Evolutionary conservation across 2,113 vertebrate species (phyloP).

Genomic region (Peromyscus leucopus): DNA sequence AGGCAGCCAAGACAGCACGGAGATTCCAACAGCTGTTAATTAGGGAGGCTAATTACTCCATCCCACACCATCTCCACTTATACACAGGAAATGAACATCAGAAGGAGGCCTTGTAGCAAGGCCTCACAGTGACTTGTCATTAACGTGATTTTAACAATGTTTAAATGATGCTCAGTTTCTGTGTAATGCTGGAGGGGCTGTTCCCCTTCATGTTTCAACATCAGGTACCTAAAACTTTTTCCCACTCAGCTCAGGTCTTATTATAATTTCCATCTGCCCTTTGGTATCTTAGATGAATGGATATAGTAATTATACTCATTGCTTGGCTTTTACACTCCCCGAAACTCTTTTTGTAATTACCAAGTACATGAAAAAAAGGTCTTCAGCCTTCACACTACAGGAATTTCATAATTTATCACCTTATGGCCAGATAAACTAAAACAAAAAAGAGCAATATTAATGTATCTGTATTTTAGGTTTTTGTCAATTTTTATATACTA

Average conservation of each 20-base stretch:
- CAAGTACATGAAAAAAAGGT: neutral
- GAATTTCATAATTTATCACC: conserved; percentile 16
- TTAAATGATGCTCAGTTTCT: neutral
- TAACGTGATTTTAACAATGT: neutral
- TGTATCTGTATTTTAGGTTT: neutral
- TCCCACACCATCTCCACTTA: neutral
- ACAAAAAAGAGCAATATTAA: neutral
- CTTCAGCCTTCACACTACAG: neutral
- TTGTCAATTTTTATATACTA: neutral
- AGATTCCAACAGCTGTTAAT: neutral
- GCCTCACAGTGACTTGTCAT: neutral
- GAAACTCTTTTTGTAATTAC: conserved; percentile 11
- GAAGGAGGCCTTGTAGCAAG: neutral
- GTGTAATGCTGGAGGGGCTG: too few species aligned
- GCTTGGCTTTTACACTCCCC: neutral
- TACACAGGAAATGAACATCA: neutral
- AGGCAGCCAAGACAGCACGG: neutral
- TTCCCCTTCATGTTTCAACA: neutral
- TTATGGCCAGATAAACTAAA: neutral
- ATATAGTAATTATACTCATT: neutral
- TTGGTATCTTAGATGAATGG: neutral
- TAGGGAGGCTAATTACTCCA: neutral
- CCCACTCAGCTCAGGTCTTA: neutral
- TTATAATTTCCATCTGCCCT: neutral
- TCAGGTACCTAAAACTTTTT: neutral